Base-by-base conservation (phyloP, 2,113 vertebrate species). In the Corythaeola cristata region DNA sequence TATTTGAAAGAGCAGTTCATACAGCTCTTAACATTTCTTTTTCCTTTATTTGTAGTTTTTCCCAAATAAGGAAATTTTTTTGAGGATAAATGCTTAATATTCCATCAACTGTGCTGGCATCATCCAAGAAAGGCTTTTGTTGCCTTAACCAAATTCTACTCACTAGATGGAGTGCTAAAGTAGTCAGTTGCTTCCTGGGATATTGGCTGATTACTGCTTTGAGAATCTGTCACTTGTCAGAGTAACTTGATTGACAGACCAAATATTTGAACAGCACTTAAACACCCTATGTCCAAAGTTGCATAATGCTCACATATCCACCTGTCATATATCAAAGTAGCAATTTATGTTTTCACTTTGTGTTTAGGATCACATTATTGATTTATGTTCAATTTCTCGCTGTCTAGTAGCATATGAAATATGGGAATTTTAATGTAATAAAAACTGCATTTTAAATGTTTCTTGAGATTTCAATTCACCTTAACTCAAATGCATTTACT, bases 381-480 rank as follows among this genome's bases (percentile, higher is more conserved):
- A 72, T 96, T 95, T 84, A 75, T 87, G 45, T 77, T 93, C 35
- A 22, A 28, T 89, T 95, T 89, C 14, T 93, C 49, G 23, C 37
- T 76, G 17, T 73, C 68, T 74, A 59, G 23, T 30, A 55, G 68
- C 14, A 89, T 80, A 90, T 81, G 27, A 81, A 86, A 66, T 55
- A 71, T 11, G 28, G 24, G 55, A 80, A 83, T 88, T 93, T 80
- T 49, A 74, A 66, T 55, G 5, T 47, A 59, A 20, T 74, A 71
- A 74, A 72, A 71, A 27, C 15, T 50, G 28, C 26, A 41, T 76
- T 93, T 91, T 47, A 90, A 95, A 64, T 1, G 1, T 44, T 93
- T 86, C 41, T 59, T 88, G 32, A 68, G 52, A 81, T 47, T 89
- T 84, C 49, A 84, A 76, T 92, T 90, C 41, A 85, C n/a, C n/a